Evolutionary conservation across 2,888 invertebrate species (phyloP).

Genomic region (Mesorhabditis sp.): DNA sequence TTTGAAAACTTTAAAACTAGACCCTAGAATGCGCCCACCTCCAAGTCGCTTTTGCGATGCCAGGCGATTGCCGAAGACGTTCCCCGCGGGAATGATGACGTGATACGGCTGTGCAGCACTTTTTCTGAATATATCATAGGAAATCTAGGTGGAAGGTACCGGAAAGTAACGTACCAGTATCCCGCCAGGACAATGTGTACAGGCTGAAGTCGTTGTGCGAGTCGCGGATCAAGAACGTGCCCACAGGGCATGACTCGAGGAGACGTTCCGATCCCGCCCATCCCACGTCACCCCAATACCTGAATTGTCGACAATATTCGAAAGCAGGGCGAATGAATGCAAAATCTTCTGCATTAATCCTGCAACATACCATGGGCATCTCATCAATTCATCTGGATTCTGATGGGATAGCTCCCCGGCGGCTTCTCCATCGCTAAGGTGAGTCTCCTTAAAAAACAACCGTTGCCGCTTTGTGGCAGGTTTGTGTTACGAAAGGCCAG

Average conservation of each 20-base stretch:
- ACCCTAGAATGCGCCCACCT: too few species aligned
- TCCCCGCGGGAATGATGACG: background rate
- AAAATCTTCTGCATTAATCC: too few species aligned
- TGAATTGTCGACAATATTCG: slow-evolving; percentile 60
- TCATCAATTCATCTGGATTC: too few species aligned
- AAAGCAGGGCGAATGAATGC: background rate
- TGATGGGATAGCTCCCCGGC: too few species aligned
- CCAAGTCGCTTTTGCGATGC: too few species aligned
- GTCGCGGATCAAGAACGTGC: slow-evolving; percentile 47
- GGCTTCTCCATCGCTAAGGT: too few species aligned
- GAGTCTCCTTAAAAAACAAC: too few species aligned
- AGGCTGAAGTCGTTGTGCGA: slow-evolving; percentile 30
- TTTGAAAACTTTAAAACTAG: too few species aligned
- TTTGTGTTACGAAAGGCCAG: too few species aligned
- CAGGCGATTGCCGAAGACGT: too few species aligned
- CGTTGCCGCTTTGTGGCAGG: too few species aligned
- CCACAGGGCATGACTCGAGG: slow-evolving; percentile 30
- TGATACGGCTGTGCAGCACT: slow-evolving; percentile 21
- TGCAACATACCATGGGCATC: too few species aligned
- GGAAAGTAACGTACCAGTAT: slow-evolving; percentile 16
- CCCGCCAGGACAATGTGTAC: slow-evolving; percentile 27
- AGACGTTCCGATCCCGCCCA: slow-evolving; percentile 70
- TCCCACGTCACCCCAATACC: slow-evolving; percentile 80
- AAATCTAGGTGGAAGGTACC: background rate
- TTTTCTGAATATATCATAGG: slow-evolving; percentile 16